phyloP scores from a whole-genome alignment of 2,888 invertebrate species.

The Iselma pallidipennis region DNA sequence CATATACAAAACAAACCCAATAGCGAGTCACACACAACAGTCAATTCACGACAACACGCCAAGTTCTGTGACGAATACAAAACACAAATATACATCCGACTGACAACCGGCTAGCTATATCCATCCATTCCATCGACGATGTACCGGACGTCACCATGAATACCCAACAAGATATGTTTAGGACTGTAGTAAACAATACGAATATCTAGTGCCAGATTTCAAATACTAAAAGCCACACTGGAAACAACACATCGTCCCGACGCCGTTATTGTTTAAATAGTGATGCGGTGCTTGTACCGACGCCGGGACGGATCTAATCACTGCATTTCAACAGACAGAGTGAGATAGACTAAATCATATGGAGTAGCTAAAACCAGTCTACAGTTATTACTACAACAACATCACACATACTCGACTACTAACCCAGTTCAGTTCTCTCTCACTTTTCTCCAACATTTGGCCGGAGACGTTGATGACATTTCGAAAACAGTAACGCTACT shows the following conservation, averaged over 20 bases:
- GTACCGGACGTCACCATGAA: constrained; percentile 32
- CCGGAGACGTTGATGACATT: no score
- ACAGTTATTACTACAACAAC: no score
- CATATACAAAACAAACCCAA: constrained; percentile 14
- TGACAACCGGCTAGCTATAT: background rate
- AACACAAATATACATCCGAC: constrained; percentile 28
- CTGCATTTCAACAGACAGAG: background rate
- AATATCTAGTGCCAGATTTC: no score
- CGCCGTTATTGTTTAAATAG: background rate
- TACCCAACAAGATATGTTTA: no score
- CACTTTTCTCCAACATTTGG: background rate
- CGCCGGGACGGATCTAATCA: background rate
- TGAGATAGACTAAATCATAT: background rate
- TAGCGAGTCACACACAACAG: constrained; percentile 2
- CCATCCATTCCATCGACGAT: constrained; percentile 27
- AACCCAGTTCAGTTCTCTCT: background rate
- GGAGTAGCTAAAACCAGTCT: background rate
- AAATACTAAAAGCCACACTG: no score
- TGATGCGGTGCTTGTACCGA: background rate
- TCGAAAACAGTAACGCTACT: background rate
- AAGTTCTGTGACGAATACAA: constrained; percentile 53
- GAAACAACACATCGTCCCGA: no score
- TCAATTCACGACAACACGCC: constrained; percentile 43
- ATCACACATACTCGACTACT: background rate
- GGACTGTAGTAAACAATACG: no score